phyloP scores from a whole-genome alignment of 2,888 invertebrate species.

The Mythimna impura region DNA sequence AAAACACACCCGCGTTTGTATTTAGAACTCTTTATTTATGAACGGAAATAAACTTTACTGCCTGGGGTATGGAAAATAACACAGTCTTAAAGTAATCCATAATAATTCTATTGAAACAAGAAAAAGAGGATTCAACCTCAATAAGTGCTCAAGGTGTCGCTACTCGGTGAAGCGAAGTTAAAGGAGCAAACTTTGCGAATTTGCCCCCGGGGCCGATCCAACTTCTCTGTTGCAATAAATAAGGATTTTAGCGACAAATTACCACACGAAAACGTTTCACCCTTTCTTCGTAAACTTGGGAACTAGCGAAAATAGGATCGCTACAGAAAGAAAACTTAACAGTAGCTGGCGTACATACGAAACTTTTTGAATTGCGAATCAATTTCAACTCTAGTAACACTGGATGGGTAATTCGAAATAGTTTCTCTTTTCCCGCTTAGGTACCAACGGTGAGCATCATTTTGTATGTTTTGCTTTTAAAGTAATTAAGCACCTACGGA shows the following conservation, averaged over 20 bases:
- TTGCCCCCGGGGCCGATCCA: conserved; percentile 88
- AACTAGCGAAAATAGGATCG: conserved; percentile 82
- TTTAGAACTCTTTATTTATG: neutral
- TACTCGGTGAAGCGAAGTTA: conserved; percentile 88
- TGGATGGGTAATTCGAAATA: conserved; percentile 37
- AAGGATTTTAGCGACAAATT: conserved; percentile 90
- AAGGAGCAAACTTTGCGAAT: conserved; percentile 88
- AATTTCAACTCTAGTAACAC: conserved; percentile 38
- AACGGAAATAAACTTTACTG: conserved; percentile 22
- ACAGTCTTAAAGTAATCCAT: conserved; percentile 81
- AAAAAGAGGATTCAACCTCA: conserved; percentile 87
- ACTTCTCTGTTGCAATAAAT: conserved; percentile 89
- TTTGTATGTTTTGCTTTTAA: conserved; percentile 42
- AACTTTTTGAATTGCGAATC: conserved; percentile 57
- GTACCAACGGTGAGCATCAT: conserved; percentile 7
- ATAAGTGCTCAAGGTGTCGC: conserved; percentile 88
- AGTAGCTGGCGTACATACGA: conserved; percentile 32
- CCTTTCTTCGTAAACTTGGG: conserved; percentile 83
- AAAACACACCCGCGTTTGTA: neutral
- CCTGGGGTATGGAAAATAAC: conserved; percentile 57
- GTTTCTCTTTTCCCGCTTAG: conserved; percentile 18
- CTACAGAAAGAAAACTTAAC: conserved; percentile 63
- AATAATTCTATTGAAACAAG: conserved; percentile 86
- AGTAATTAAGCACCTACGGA: conserved; percentile 35
- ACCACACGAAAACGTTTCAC: conserved; percentile 87